phyloP scores from a whole-genome alignment of 2,888 invertebrate species.

The Ptychoptera albimana region DNA sequence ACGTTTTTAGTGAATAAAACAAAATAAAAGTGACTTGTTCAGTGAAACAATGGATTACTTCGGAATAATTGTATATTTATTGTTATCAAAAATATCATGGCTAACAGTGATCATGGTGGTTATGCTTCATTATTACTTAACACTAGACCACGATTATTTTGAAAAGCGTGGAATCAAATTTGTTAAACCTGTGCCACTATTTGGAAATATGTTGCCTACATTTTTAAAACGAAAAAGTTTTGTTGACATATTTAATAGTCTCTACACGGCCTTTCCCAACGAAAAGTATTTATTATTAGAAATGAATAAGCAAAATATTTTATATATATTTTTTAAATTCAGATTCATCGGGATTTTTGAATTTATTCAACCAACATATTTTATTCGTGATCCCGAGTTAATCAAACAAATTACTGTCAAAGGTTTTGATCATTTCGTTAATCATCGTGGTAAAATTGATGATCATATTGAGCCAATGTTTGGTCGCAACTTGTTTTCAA shows the following conservation, averaged over 20 bases:
- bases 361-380: slow-evolving; percentile 25
- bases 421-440: slow-evolving; percentile 39
- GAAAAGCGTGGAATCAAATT: neutral
- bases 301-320: no score
- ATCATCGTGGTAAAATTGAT: slow-evolving; percentile 30
- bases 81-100: no score
- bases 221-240: neutral
- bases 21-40: no score
- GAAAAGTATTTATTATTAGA: neutral
- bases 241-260: neutral
- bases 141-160: slow-evolving; percentile 1
- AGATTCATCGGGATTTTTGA: slow-evolving; percentile 35
- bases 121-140: neutral
- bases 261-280: neutral
- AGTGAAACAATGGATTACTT: no score
- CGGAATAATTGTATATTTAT: no score
- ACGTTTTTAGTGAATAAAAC: no score
- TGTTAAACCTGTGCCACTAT: slow-evolving; percentile 1
- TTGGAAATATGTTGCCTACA: neutral
- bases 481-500: slow-evolving; percentile 31
- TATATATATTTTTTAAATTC: slow-evolving; percentile 1
- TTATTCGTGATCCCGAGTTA: slow-evolving; percentile 37
- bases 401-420: slow-evolving; percentile 37
- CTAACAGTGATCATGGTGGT: no score
- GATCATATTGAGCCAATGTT: slow-evolving; percentile 33